Conservation (phyloP, 2,888 invertebrate species). For the Coremacera marginata region DNA sequence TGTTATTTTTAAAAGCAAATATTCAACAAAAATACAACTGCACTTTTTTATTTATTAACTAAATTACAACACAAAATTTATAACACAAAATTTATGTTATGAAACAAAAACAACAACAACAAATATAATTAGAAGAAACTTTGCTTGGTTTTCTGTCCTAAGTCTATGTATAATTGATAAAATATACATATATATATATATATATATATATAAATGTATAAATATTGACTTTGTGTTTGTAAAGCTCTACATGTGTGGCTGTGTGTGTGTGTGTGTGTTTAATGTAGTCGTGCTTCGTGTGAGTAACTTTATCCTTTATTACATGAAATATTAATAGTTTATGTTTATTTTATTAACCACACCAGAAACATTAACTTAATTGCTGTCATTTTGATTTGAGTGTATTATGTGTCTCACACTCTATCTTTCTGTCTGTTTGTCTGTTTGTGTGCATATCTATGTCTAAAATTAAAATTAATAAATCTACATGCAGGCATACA, state of each 20-base stretch:
- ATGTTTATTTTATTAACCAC: slow-evolving; percentile 13
- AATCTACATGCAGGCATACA: too few relatives aligned
- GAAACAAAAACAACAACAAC: slow-evolving; percentile 21
- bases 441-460: slow-evolving; percentile 39
- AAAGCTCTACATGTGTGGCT: not conserved
- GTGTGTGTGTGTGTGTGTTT: slow-evolving; percentile 17
- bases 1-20: not conserved
- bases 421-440: not conserved
- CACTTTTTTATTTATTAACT: not conserved
- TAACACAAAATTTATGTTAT: not conserved
- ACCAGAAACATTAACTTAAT: slow-evolving; percentile 33
- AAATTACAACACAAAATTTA: not conserved
- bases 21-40: too few relatives aligned
- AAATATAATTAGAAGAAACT: slow-evolving; percentile 43
- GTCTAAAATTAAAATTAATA: slow-evolving; percentile 9
- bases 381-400: slow-evolving; percentile 21
- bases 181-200: not conserved
- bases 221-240: slow-evolving; percentile 4
- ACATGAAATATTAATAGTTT: slow-evolving; percentile 24
- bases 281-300: slow-evolving; percentile 6
- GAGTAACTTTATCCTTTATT: not conserved
- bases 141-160: slow-evolving; percentile 63
- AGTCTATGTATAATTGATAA: slow-evolving; percentile 14
- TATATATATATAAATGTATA: slow-evolving; percentile 22
- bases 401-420: not conserved